These are phyloP conservation scores for Argyrosomus japonicus DNA, from an alignment of 2,113 vertebrate species.

Conservation along the genomic window DNA sequence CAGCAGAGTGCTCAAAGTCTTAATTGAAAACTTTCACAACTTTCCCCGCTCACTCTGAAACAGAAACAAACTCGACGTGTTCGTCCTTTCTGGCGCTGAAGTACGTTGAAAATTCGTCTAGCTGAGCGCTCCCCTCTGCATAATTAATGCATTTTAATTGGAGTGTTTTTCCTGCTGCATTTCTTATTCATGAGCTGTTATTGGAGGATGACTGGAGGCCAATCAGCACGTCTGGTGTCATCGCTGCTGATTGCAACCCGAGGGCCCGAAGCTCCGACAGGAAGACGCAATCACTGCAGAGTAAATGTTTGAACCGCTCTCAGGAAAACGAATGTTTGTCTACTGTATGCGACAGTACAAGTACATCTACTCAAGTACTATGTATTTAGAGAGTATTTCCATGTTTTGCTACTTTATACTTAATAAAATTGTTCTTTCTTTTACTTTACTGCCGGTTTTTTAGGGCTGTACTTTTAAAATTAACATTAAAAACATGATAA, in stretches of 20 bases:
- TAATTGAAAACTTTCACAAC: slow-evolving; percentile 56
- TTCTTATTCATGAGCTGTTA: slow-evolving; percentile 77
- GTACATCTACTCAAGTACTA: not conserved
- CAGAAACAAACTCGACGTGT: slow-evolving; percentile 5
- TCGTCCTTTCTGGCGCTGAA: not conserved
- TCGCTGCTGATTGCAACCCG: slow-evolving; percentile 51
- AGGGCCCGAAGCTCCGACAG: slow-evolving; percentile 40
- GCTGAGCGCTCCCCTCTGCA: slow-evolving; percentile 56
- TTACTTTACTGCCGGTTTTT: not conserved
- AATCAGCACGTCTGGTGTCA: slow-evolving; percentile 61
- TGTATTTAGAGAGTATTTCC: not conserved
- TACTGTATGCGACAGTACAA: not conserved
- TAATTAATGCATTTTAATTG: slow-evolving; percentile 76
- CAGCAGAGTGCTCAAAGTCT: slow-evolving; percentile 16
- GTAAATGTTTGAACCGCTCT: slow-evolving; percentile 20
- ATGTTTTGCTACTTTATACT: not conserved
- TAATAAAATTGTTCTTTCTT: not conserved
- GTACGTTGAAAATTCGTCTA: slow-evolving; percentile 4
- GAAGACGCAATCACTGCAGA: slow-evolving; percentile 46
- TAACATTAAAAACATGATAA: not conserved
- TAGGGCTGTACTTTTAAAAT: not conserved
- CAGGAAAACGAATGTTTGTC: slow-evolving; percentile 46
- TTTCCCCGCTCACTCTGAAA: not conserved
- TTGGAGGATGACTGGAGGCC: slow-evolving; percentile 69
- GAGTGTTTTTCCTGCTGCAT: slow-evolving; percentile 72